phyloP scores from a whole-genome alignment of 1,140 invertebrate species.

The Aphelenchoides besseyi region DNA sequence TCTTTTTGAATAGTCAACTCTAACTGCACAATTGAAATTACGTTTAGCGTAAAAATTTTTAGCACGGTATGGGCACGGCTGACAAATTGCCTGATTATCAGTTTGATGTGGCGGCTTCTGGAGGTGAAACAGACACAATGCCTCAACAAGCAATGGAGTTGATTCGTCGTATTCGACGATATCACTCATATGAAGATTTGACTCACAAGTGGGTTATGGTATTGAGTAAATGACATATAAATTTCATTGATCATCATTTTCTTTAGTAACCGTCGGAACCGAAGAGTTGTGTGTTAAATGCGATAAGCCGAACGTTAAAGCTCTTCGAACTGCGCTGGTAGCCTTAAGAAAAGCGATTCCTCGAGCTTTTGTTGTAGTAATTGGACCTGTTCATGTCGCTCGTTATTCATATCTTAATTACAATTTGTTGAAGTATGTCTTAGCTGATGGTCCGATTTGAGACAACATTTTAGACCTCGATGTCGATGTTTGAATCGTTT shows the following conservation, averaged over 20 bases:
- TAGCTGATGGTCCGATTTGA: neutral
- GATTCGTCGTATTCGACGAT: conserved; percentile 36
- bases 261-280: conserved; percentile 55
- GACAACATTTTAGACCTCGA: conserved; percentile 34
- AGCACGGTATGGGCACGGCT: conserved; percentile 48
- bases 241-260: no score
- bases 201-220: conserved; percentile 46
- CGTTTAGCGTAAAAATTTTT: no score
- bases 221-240: no score
- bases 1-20: no score
- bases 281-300: conserved; percentile 49
- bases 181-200: conserved; percentile 30
- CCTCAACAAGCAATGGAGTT: conserved; percentile 45
- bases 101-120: conserved; percentile 46
- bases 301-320: conserved; percentile 45
- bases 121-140: conserved; percentile 41
- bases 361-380: conserved; percentile 48
- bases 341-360: conserved; percentile 41
- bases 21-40: no score
- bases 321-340: conserved; percentile 41
- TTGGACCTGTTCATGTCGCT: conserved; percentile 57
- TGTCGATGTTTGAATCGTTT: conserved; percentile 40
- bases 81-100: conserved; percentile 44
- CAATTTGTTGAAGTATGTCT: conserved; percentile 53
- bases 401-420: conserved; percentile 51